Evolutionary conservation across 2,797 vertebrate genomes (phyloP), one percentile per base, ranked within the genome.

Genomic region (Thaleichthys pacificus): DNA sequence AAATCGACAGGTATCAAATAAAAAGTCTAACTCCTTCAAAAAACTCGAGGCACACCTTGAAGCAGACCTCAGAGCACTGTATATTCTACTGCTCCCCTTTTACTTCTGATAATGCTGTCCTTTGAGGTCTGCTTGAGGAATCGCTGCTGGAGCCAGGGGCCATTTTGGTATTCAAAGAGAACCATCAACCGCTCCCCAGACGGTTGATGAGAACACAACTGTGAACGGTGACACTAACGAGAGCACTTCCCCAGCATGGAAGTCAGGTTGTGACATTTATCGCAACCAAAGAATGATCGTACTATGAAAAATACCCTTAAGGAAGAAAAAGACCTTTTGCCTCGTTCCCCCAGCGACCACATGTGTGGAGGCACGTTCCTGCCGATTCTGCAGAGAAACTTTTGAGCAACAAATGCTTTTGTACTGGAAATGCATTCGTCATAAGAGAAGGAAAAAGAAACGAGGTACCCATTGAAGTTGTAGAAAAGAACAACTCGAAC

Each of bases 401-500:
- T 85, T 78, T 77, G 17, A 85, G 80, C 65, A 77, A 80, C 83
- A 77, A 75, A 71, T 79, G 77, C 78, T 81, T 86, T 87, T 74
- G 72, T 75, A 72, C 77, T 78, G 68, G 69, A 83, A 80, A 84
- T 85, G 71, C 74, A 82, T 85, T 81, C 76, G 71, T 86, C 78
- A 84, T 80, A 79, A 83, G 76, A 76, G 71, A 70, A 65, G 57
- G 61, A 21, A 38, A 47, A 22, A 15, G 14, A 47, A 30, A 65
- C 32, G 54, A 51, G 72, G 30, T 2, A 47, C 62, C 61, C 73
- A 76, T 68, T 82, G 82, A 85, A 82, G 87, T 85, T 84, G 32
- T 75, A 66, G 80, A 75, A 83, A 80, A 3, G 75, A 84, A 85
- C 84, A 68, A 87, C 83, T 84, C 78, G 65, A 79, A 82, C 82